Evolutionary conservation across 1,140 invertebrate species (phyloP), one percentile per base, ranked within the genome.

Genomic region (Theocolax elegans): DNA sequence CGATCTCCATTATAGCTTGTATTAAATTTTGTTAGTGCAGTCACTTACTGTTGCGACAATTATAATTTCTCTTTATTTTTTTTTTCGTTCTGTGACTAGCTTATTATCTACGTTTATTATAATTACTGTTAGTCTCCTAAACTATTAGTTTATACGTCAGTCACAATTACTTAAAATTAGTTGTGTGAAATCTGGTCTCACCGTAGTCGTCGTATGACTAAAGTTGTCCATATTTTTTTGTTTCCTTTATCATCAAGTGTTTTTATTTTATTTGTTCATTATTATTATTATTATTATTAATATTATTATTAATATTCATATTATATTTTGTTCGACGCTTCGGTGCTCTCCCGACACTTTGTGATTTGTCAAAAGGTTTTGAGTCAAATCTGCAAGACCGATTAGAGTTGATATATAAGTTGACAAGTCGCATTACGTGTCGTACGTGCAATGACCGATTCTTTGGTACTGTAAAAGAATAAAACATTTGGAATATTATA

Each of bases 101-200:
- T 68, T 68, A 68, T 68, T 60, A 68, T 59, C 19, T 48, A 68
- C 56, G 58, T 69, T 69, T 56, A 69, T 56, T 64, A 70, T 13
- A 58, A 64, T 48, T 64, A 69, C 31, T 48, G 49, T 70, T 70
- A 69, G 51, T 70, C 49, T 49, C 23, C 21, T 70, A 63, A 69
- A 54, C 25, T 63, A 64, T 70, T 70, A 70, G 59, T 56, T 56
- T 63, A 31, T 64, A 40, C 67, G 25, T 65, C 42, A 71, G 69
- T 71, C 69, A 71, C 62, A 65, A 71, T 65, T 59, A 71, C 53
- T 65, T 71, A 65, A 64, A 71, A 65, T 65, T 59, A 71, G 62
- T 71, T 60, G 69, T 71, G 69, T 71, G 69, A 59, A 59, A 71
- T 71, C 69, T 71, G 69, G 69, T 71, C 69, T 71, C 69, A 71